Base-by-base conservation (phyloP, 2,797 vertebrate genomes). In the Cirrhinus molitorella region DNA sequence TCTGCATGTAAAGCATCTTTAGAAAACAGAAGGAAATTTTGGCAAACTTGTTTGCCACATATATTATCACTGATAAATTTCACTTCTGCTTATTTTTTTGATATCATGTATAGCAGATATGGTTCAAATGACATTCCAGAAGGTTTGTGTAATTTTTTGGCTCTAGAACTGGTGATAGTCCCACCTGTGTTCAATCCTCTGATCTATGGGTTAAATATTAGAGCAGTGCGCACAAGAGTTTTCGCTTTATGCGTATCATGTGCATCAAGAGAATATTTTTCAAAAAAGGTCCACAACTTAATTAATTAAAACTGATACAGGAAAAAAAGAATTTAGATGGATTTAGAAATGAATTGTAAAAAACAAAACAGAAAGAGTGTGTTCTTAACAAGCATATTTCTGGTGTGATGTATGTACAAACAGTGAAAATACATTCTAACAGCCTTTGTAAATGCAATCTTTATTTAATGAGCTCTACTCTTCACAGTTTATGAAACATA, bases 41-140 rank as follows among this genome's bases (percentile, higher is more conserved):
- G 83, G 67, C 73, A 79, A 31, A 88, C 85, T 0, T 85, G 87
- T 86, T 55, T 85, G 10, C 87, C 87, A 59, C 87, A 88, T 23
- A 28, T 88, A 17, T 21, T 88, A 0, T 83, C 82, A 4, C 72
- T 88, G 3, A 14, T 86, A 0, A 88, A 88, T 43, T 79, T 86
- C 6, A 66, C 28, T 5, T 9, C 68, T 59, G 67, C 80, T 68
- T 43, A 19, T 4, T 17, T 85, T 25, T 86, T 88, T 79, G 87
- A 86, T 34, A 10, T 70, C 3, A 77, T 85, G 70, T 88, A 85
- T n/a, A 81, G 63, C 17, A 71, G 79, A 71, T 88, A 88, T 40
- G 84, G 73, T 21, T 10, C 79, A 19, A 78, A 55, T 16, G 68
- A 81, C 5, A 49, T 86, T 34, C 53, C 87, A 28, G 79, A 40